Base-by-base conservation (phyloP, 2,797 vertebrate species). In the Sebastes flavidus region DNA sequence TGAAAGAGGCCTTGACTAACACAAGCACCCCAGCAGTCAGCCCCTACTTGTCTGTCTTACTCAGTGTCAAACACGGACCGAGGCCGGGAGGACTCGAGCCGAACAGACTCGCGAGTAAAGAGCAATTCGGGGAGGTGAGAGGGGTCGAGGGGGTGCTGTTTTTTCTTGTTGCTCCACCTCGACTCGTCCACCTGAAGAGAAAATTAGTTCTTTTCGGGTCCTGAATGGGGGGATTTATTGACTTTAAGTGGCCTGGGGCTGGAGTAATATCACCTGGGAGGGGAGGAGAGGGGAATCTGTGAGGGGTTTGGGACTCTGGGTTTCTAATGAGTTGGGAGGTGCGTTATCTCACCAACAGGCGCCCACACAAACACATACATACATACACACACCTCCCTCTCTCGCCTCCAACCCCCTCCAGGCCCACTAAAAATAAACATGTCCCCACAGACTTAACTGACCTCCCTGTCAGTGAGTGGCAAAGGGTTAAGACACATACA, bases 1-100 rank as follows among this genome's bases (percentile, higher is more conserved):
- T 95, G 95, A 96, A 95, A 95, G 94, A 91, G 93, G 93, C 94
- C 94, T 95, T 95, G 93, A 95, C 93, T 94, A 93, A 92, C 93
- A 88, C 88, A 84, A 88, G 87, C 93, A 89, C 83, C 91, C 91
- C 89, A 92, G 91, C 92, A 90, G 90, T 88, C 84, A 61, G 91
- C 90, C 87, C 46, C 81, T 69, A 89, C 94, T 91, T 95, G 95
- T 95, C 94, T 91, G 92, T 95, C 94, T 95, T 92, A 93, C 93
- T 94, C 93, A 93, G 90, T 93, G 93, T 95, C 92, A 93, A 90
- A 86, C 78, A 46, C 88, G 74, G 84, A 85, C 80, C 27, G 76
- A 87, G 84, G 87, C 89, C 87, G 80, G 79, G 63, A 78, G 70
- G 85, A 83, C 89, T 72, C 76, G 83, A 84, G 88, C 82, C 72